A percentile compares a stretch with the other conserved stretches of the same genome.
Evolutionary conservation across 2,113 vertebrate species (phyloP).

Genomic region (Trichechus manatus): DNA sequence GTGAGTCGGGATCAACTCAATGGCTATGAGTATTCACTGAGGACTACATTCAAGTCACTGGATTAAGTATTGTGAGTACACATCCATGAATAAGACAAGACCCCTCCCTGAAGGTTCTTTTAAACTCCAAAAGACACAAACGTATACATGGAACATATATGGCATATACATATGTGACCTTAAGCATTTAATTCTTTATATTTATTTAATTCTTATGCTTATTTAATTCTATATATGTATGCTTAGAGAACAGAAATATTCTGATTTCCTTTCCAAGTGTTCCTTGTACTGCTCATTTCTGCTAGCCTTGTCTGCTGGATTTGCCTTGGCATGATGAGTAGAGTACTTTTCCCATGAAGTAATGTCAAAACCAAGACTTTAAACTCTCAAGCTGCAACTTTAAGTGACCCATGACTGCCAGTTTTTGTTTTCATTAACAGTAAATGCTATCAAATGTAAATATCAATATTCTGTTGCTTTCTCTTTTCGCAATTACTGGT

Average conservation of each 20-base stretch:
- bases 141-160: neutral
- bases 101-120: neutral
- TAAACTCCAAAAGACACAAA: slow-evolving; percentile 43
- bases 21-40: neutral
- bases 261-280: neutral
- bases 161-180: neutral
- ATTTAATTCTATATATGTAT: neutral
- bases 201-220: neutral
- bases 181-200: slow-evolving; percentile 52
- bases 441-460: neutral
- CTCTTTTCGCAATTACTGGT: slow-evolving; percentile 65
- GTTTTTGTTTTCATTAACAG: slow-evolving; percentile 24
- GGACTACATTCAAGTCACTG: neutral
- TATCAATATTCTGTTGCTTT: slow-evolving; percentile 63
- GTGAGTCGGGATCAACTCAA: no score
- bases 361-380: neutral
- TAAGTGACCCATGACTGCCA: neutral
- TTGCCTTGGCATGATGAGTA: slow-evolving; percentile 16
- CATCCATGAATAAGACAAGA: neutral
- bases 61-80: slow-evolving; percentile 32
- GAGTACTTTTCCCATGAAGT: neutral
- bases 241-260: neutral
- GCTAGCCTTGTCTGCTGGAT: neutral
- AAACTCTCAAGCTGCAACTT: slow-evolving; percentile 43
- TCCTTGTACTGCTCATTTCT: slow-evolving; percentile 53